Conservation (phyloP, 2,888 invertebrate genomes). For the Cerastoderma edule region DNA sequence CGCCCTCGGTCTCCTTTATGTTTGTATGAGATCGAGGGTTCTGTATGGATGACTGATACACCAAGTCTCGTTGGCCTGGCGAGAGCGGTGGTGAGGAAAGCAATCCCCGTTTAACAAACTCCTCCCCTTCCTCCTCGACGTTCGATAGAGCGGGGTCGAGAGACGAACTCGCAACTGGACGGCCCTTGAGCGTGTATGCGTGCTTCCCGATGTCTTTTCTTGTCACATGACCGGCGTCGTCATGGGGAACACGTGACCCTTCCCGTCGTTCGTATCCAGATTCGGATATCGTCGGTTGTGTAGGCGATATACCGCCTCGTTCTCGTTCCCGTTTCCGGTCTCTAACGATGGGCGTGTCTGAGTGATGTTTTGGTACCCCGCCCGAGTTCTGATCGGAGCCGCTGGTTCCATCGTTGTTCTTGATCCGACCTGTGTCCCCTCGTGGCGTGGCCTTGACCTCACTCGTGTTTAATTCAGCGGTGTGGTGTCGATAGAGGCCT, state of each 20-base stretch:
- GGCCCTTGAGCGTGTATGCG: too few species aligned
- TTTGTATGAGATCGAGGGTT: too few species aligned
- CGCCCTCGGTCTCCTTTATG: not conserved
- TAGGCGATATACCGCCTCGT: not conserved
- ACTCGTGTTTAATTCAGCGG: conserved; percentile 4
- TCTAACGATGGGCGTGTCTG: not conserved
- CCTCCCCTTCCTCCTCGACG: conserved; percentile 2
- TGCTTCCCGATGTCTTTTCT: not conserved
- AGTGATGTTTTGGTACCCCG: not conserved
- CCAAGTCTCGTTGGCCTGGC: conserved; percentile 20
- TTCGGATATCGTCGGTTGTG: not conserved
- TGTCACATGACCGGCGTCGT: not conserved
- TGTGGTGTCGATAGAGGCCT: conserved; percentile 8
- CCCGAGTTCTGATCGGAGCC: not conserved
- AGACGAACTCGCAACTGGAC: too few species aligned
- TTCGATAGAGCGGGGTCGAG: too few species aligned
- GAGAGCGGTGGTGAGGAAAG: not conserved
- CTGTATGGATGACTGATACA: conserved; percentile 18
- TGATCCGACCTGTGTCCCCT: not conserved
- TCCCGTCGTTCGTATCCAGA: not conserved
- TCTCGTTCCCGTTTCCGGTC: not conserved
- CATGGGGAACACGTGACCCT: not conserved
- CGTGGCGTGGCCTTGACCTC: conserved; percentile 18
- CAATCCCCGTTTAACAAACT: not conserved
- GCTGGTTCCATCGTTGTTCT: too few species aligned